Percentiles rank a stretch among this genome's conserved stretches.
phyloP scores from a whole-genome alignment of 1,140 invertebrate genomes.

The Drosophila pseudoananassae region DNA sequence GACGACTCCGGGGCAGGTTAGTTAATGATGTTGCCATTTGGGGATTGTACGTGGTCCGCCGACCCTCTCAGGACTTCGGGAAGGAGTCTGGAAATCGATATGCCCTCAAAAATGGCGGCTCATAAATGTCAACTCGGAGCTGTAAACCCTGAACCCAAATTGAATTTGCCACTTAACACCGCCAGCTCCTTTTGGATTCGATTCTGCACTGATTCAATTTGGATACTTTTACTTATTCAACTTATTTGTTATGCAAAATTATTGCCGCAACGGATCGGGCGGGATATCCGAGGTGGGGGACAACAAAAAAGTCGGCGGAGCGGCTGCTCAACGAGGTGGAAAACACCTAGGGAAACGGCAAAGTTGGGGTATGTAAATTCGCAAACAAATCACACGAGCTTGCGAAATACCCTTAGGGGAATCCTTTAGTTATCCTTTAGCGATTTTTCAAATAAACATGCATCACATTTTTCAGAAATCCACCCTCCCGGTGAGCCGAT shows the following conservation, averaged over 20 bases:
- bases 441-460: conserved; percentile 81
- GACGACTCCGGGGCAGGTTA: conserved; percentile 28
- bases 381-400: conserved; percentile 76
- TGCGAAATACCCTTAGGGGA: conserved; percentile 76
- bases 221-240: conserved; percentile 62
- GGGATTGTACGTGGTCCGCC: conserved; percentile 7
- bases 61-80: background rate
- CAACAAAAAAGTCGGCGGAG: no score
- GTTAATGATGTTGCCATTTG: conserved; percentile 52
- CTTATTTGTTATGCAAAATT: conserved; percentile 76
- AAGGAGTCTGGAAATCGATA: conserved; percentile 38
- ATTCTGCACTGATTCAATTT: conserved; percentile 69
- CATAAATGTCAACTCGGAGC: conserved; percentile 45
- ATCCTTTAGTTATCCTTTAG: conserved; percentile 80
- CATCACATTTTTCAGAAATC: conserved; percentile 57
- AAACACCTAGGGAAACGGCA: conserved; percentile 61
- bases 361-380: conserved; percentile 70
- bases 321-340: conserved; percentile 72
- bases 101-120: conserved; percentile 28
- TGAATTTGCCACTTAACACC: conserved; percentile 62
- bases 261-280: conserved; percentile 57
- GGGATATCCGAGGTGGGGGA: conserved; percentile 3
- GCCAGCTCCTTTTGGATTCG: conserved; percentile 21
- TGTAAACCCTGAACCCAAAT: conserved; percentile 47
- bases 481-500: conserved; percentile 30